A percentile compares a stretch with the other conserved stretches of the same genome.
Conservation (phyloP, 2,113 vertebrate genomes). For the Chrysochloris asiatica region DNA sequence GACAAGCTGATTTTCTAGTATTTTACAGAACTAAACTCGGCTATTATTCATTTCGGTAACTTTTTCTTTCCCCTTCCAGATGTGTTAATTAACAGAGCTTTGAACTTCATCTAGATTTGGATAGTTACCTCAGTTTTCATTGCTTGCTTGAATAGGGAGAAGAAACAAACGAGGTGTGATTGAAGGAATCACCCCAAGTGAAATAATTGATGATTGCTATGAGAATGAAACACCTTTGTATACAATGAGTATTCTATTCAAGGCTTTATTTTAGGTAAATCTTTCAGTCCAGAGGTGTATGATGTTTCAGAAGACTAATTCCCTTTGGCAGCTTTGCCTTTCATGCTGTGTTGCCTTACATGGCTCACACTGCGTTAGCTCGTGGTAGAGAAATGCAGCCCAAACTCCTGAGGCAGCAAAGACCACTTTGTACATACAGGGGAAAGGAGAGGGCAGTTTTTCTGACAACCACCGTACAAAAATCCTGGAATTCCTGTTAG, state of each 20-base stretch:
- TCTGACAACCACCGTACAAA: neutral
- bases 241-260: too few relatives aligned
- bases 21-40: neutral
- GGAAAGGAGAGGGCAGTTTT: neutral
- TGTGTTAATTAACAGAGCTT: neutral
- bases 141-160: neutral
- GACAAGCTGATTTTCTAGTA: neutral
- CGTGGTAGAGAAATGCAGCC: neutral
- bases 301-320: neutral
- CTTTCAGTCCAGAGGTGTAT: neutral
- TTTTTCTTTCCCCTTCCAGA: neutral
- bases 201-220: neutral
- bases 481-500: neutral
- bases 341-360: too few relatives aligned
- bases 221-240: neutral
- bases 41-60: neutral
- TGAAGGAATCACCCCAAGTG: neutral
- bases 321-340: neutral
- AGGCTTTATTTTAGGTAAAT: too few relatives aligned
- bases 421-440: neutral
- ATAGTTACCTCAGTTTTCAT: neutral
- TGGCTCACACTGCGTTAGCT: neutral
- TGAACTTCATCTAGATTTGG: slow-evolving; percentile 1
- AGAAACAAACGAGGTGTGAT: neutral
- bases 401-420: neutral